Evolutionary conservation across 2,888 invertebrate genomes (phyloP).

Genomic region (Onchidella celtica): DNA sequence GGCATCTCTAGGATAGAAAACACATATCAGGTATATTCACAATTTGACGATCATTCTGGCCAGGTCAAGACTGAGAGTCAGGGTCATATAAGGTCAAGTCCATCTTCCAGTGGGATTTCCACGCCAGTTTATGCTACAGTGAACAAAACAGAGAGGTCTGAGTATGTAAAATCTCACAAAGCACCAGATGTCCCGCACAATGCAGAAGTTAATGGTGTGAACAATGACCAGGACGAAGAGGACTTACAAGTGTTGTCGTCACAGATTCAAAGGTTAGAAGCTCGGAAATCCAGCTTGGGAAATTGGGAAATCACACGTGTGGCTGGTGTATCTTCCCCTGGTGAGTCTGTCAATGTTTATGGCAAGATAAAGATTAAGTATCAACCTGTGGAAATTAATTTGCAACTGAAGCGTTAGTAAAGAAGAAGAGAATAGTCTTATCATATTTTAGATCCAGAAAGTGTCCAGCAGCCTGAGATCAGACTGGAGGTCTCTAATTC

Average conservation of each 20-base stretch:
- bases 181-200: not conserved
- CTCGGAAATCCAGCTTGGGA: conserved; percentile 45
- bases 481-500: too few relatives aligned
- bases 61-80: not conserved
- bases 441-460: too few relatives aligned
- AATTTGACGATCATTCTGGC: conserved; percentile 32
- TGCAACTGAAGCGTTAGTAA: too few relatives aligned
- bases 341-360: too few relatives aligned
- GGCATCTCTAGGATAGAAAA: not conserved
- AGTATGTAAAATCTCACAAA: not conserved
- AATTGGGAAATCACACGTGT: conserved; percentile 47
- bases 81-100: not conserved
- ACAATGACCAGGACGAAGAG: not conserved
- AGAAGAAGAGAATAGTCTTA: too few relatives aligned
- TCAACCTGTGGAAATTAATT: too few relatives aligned
- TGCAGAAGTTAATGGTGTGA: not conserved
- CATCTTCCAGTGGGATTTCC: conserved; percentile 1
- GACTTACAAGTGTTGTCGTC: conserved; percentile 34
- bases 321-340: not conserved
- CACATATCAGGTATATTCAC: conserved; percentile 23
- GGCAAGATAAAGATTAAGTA: too few relatives aligned
- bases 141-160: not conserved
- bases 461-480: too few relatives aligned
- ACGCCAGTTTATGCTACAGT: conserved; percentile 36
- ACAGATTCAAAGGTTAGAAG: conserved; percentile 49